A percentile compares a stretch with the other conserved stretches of the same genome.
Conservation (phyloP, 2,113 vertebrate genomes). For the Chionodraco myersi region DNA sequence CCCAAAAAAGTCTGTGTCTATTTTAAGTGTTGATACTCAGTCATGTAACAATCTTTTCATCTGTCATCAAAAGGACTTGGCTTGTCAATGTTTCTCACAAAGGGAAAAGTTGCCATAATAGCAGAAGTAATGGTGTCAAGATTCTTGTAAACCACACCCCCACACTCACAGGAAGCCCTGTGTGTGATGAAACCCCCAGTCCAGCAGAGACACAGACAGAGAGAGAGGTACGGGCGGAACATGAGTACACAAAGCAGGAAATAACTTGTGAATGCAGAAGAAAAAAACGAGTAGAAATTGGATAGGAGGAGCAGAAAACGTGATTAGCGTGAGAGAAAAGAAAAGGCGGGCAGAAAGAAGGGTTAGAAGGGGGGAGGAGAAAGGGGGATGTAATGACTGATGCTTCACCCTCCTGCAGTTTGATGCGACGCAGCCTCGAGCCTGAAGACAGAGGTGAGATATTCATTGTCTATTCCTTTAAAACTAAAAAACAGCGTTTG, state of each 20-base stretch:
- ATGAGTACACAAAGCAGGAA: constrained; percentile 25
- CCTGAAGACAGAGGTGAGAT: constrained; percentile 71
- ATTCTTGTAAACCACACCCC: constrained; percentile 64
- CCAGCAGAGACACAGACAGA: constrained; percentile 3
- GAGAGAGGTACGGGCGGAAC: not conserved
- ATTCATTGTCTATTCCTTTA: not conserved
- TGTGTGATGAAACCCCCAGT: constrained; percentile 31
- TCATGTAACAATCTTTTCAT: not conserved
- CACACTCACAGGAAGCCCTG: constrained; percentile 59
- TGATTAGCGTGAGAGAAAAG: not conserved
- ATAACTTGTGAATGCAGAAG: not conserved
- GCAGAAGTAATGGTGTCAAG: constrained; percentile 50
- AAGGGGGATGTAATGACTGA: constrained; percentile 37
- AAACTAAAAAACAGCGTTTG: not conserved
- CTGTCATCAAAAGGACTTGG: not conserved
- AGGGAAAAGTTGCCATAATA: constrained; percentile 3
- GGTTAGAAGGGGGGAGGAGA: not conserved
- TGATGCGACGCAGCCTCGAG: constrained; percentile 2
- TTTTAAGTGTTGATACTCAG: not conserved
- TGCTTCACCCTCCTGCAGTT: constrained; percentile 36
- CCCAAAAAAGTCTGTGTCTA: not conserved
- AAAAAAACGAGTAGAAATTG: not conserved
- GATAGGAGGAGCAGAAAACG: not conserved
- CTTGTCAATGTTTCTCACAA: accelerated
- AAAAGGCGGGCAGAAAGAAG: constrained; percentile 20